phyloP scores from a whole-genome alignment of 2,113 vertebrate species.

The Bambusicola thoracicus region DNA sequence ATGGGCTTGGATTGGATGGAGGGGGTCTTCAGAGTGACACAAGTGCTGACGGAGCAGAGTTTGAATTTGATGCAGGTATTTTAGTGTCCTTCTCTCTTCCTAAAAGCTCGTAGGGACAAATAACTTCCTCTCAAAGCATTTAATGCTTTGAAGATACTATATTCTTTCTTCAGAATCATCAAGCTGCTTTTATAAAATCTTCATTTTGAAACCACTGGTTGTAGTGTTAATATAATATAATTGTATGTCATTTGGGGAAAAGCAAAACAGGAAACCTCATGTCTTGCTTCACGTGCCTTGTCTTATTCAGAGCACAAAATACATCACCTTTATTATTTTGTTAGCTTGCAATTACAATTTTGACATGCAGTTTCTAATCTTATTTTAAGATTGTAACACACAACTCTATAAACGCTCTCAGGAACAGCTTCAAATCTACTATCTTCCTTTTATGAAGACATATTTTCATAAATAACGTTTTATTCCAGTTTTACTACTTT shows the following conservation, averaged over 20 bases:
- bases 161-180: background rate
- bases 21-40: slow-evolving; percentile 94
- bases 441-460: background rate
- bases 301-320: background rate
- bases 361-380: background rate
- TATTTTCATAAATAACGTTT: background rate
- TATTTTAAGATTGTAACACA: background rate
- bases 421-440: background rate
- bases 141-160: background rate
- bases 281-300: background rate
- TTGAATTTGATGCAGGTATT: slow-evolving; percentile 97
- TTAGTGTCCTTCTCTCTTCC: background rate
- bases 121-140: background rate
- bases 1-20: slow-evolving; percentile 85
- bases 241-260: background rate
- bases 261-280: background rate
- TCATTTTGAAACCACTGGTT: background rate
- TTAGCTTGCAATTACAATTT: background rate
- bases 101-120: background rate
- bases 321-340: background rate
- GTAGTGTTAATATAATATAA: background rate
- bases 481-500: background rate
- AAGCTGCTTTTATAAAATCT: background rate
- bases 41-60: slow-evolving; percentile 95
- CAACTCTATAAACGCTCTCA: background rate